Conservation (phyloP, 2,797 vertebrate genomes). For the Manis javanica region DNA sequence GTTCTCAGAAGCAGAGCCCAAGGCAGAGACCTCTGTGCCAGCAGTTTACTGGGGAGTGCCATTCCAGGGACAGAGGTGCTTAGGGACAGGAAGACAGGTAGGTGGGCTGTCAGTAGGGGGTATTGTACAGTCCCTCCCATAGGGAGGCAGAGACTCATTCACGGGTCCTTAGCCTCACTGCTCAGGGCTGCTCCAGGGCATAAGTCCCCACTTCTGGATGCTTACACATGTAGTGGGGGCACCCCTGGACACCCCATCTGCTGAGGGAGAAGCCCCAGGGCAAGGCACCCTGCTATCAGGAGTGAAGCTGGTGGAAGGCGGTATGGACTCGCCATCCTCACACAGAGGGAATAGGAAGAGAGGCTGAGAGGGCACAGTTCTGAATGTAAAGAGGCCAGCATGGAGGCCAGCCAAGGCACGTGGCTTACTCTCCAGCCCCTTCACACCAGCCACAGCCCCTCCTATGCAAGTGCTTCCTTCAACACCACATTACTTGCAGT, state of each 20-base stretch:
- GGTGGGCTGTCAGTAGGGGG: background rate
- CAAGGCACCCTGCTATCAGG: background rate
- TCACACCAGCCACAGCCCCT: background rate
- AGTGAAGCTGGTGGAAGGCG: background rate
- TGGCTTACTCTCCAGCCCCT: no score
- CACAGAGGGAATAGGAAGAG: accelerated
- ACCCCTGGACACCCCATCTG: background rate
- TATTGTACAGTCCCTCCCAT: no score
- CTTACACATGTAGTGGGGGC: no score
- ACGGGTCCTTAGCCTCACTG: background rate
- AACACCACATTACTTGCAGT: background rate
- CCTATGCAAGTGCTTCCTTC: accelerated
- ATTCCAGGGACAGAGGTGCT: background rate
- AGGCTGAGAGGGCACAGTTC: background rate
- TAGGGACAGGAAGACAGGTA: background rate
- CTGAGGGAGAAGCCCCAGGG: background rate
- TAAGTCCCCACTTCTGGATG: background rate
- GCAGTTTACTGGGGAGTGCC: background rate
- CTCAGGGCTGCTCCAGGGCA: background rate
- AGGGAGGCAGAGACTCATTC: no score
- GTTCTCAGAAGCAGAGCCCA: background rate
- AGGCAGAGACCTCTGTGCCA: no score
- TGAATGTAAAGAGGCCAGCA: background rate
- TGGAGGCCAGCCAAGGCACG: background rate
- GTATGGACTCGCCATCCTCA: background rate